Evolutionary conservation across 2,888 invertebrate genomes (phyloP).

Genomic region (Lasioglossum calceatum): DNA sequence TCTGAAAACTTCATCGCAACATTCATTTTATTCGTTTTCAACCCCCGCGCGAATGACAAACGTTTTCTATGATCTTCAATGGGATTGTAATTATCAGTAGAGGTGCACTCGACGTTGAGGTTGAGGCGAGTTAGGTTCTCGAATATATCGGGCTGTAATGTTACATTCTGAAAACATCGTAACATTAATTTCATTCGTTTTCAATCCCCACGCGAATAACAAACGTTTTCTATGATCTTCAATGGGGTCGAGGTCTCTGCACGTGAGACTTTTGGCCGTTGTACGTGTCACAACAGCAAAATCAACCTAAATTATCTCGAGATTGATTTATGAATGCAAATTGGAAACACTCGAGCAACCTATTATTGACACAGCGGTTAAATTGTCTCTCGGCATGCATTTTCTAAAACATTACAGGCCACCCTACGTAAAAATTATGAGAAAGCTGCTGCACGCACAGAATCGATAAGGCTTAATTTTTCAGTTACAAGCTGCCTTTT

Average conservation of each 20-base stretch:
- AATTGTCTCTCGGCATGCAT: neutral
- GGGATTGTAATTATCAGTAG: too few relatives aligned
- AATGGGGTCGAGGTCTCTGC: neutral
- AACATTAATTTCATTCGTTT: too few relatives aligned
- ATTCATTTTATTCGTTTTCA: too few relatives aligned
- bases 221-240: neutral
- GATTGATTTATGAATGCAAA: neutral
- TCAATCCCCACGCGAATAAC: too few relatives aligned
- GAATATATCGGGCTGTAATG: too few relatives aligned
- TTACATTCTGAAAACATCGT: too few relatives aligned
- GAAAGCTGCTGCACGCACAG: neutral
- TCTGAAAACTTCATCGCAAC: too few relatives aligned
- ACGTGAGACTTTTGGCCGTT: neutral
- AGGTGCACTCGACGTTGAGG: too few relatives aligned
- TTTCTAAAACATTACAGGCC: neutral
- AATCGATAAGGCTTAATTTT: conserved; percentile 11
- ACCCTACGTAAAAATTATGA: neutral
- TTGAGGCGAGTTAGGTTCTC: too few relatives aligned
- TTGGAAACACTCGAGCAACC: neutral
- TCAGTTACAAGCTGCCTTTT: conserved; percentile 8
- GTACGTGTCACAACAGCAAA: neutral
- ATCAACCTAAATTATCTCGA: neutral
- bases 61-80: neutral
- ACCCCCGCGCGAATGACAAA: too few relatives aligned
- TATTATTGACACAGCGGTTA: conserved; percentile 1